Percentiles rank a stretch among this genome's conserved stretches.
phyloP scores from a whole-genome alignment of 2,888 invertebrate genomes.

The Noctua comes region DNA sequence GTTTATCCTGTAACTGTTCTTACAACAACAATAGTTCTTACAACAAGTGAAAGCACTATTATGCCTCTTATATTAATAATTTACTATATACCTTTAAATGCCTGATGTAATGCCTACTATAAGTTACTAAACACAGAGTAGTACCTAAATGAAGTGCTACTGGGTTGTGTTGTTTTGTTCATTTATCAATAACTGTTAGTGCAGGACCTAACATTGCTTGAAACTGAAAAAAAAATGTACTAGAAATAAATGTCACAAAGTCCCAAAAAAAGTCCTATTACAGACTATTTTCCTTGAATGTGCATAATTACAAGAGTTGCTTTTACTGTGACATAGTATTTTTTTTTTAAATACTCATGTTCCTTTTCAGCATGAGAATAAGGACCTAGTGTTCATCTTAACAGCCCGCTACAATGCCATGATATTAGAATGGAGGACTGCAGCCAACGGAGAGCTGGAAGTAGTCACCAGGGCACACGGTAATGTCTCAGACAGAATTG shows the following conservation, averaged over 20 bases:
- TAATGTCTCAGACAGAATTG: constrained; percentile 98
- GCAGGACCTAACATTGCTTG: neutral
- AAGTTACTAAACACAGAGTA: neutral
- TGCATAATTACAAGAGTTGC: neutral
- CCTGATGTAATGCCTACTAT: neutral
- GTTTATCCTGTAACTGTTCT: neutral
- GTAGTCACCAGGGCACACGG: constrained; percentile 99
- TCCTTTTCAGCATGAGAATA: constrained; percentile 94
- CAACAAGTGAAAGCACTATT: neutral
- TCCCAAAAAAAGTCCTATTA: neutral
- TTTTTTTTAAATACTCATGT: neutral
- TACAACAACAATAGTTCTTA: neutral
- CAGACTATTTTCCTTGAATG: neutral
- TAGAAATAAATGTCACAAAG: neutral
- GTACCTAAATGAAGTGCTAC: neutral
- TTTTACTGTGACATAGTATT: neutral
- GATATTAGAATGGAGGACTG: constrained; percentile 97
- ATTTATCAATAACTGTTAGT: neutral
- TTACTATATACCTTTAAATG: neutral
- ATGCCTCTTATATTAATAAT: neutral
- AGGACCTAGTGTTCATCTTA: constrained; percentile 97
- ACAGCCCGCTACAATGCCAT: constrained; percentile 99
- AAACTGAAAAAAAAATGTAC: neutral
- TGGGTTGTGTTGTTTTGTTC: neutral
- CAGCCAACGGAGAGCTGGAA: constrained; percentile 94